Conservation (phyloP, 2,113 vertebrate species). For the Choloepus hoffmanni region DNA sequence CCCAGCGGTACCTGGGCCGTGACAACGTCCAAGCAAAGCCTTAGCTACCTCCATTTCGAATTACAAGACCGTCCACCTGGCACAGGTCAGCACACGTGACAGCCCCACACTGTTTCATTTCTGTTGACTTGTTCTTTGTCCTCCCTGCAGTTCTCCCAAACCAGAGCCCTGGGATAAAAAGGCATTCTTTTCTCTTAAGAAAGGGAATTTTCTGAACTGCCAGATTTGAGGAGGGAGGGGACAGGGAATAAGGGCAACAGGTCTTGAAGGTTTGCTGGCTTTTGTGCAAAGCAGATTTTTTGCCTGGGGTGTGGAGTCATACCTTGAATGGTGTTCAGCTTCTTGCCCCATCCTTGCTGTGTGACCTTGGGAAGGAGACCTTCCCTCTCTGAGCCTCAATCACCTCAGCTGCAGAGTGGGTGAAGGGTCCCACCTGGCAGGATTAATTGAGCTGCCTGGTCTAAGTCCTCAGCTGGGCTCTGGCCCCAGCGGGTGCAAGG, state of each 20-base stretch:
- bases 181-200: neutral
- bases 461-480: neutral
- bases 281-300: neutral
- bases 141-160: neutral
- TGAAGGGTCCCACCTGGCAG: neutral
- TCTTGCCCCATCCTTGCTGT: neutral
- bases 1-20: neutral
- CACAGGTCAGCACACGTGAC: neutral
- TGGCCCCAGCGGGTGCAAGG: neutral
- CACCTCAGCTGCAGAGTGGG: neutral
- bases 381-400: slow-evolving; percentile 21
- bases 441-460: neutral
- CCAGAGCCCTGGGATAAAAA: neutral
- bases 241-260: neutral
- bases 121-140: neutral
- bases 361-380: slow-evolving; percentile 18
- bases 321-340: neutral
- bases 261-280: neutral
- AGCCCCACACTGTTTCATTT: neutral
- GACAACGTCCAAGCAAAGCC: neutral
- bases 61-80: neutral
- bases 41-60: neutral
- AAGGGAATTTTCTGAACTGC: neutral
- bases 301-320: neutral
- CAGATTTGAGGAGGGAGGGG: neutral